A percentile compares a stretch with the other conserved stretches of the same genome.
phyloP scores from a whole-genome alignment of 2,797 vertebrate species.

The Thunnus albacares region DNA sequence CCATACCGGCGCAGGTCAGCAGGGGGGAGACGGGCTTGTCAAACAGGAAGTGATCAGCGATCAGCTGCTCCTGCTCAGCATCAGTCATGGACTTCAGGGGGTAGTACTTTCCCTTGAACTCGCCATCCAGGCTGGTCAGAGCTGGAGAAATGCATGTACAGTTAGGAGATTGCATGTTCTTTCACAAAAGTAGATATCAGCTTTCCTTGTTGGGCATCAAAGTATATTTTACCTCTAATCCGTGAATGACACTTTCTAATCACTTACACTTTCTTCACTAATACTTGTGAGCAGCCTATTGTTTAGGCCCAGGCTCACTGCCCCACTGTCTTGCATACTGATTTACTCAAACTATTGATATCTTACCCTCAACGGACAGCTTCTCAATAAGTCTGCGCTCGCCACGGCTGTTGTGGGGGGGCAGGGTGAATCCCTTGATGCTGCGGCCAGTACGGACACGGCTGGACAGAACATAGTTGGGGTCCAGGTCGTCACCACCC shows the following conservation, averaged over 20 bases:
- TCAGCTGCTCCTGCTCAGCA: conserved; percentile 96
- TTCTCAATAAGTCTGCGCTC: conserved; percentile 92
- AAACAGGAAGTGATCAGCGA: conserved; percentile 96
- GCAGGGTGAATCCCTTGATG: conserved; percentile 96
- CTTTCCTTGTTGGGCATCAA: neutral
- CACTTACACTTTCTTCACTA: neutral
- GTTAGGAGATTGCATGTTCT: neutral
- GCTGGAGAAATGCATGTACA: conserved; percentile 80
- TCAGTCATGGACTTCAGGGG: conserved; percentile 96
- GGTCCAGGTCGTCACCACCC: conserved; percentile 97
- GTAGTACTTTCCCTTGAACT: conserved; percentile 97
- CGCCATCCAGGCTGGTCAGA: conserved; percentile 92
- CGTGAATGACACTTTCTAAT: neutral
- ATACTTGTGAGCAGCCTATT: neutral
- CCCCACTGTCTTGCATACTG: neutral
- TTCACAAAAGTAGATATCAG: neutral
- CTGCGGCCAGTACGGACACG: conserved; percentile 97
- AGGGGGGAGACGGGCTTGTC: conserved; percentile 98
- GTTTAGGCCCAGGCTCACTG: conserved; percentile 6
- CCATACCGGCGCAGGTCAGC: conserved; percentile 95
- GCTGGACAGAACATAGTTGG: conserved; percentile 96
- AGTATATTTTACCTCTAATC: neutral
- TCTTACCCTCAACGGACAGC: conserved; percentile 91
- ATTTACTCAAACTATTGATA: neutral
- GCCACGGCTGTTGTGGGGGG: conserved; percentile 97